Base-by-base conservation (phyloP, 2,888 invertebrate species). In the Synergus umbraculus region DNA sequence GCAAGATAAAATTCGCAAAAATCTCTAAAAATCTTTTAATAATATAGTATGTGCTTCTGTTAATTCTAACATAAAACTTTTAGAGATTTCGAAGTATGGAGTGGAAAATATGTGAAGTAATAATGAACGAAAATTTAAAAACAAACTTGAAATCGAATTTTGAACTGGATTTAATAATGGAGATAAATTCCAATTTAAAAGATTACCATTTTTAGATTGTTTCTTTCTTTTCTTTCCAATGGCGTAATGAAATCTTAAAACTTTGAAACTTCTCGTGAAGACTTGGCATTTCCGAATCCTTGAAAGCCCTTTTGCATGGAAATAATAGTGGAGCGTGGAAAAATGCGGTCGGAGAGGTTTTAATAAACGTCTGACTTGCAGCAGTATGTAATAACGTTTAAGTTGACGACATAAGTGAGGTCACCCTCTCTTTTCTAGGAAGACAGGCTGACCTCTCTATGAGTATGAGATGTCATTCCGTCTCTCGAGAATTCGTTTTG, bases 401-500 rank as follows among this genome's bases (percentile, higher is more conserved):
- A 54, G 54, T 7, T 54, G 54, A n/a, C 5, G 15, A 15, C 54
- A 7, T 54, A 54, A 54, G 7, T 54, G 54, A 8, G 54, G 7
- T 54, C 54, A 54, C 1, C 54, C 54, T 2, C 54, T 54, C 54
- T 8, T 54, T 54, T n/a, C n/a, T 2, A 54, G 54, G n/a, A 54
- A 8, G 54, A 15, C n/a, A n/a, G n/a, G 54, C 54, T 54, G 54
- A 54, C n/a, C n/a, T n/a, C 5, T 54, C 29, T 29, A 54, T 54
- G 54, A 54, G n/a, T 54, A 54, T 54, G 54, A 54, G 54, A 54
- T 54, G n/a, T n/a, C n/a, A 54, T 54, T 54, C n/a, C 54, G 4
- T 54, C 54, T 54, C 54, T n/a, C 4, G n/a, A 54, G 54, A 54
- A 54, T 54, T 54, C 54, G 54, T n/a, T 54, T 54, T 54, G n/a